Conservation (phyloP, 2,113 vertebrate species). For the Xyrauchen texanus region DNA sequence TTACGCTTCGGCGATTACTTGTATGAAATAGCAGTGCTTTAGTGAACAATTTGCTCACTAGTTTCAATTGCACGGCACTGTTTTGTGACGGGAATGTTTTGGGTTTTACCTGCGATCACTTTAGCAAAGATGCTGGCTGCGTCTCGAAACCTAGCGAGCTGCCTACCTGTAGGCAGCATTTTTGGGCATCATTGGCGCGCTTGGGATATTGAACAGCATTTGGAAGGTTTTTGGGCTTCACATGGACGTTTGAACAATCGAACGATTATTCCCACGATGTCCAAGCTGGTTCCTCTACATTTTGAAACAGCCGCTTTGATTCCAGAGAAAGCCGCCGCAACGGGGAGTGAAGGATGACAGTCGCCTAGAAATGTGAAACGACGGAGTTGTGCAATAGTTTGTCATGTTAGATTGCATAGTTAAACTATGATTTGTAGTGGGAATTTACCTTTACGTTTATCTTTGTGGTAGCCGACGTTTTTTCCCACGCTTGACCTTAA, state of each 20-base stretch:
- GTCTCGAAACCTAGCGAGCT: neutral
- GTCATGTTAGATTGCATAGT: neutral
- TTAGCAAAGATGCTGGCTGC: constrained; percentile 53
- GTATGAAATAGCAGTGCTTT: neutral
- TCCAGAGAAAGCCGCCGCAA: neutral
- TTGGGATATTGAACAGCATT: neutral
- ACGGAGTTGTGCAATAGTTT: neutral
- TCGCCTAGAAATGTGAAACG: neutral
- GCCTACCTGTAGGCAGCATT: constrained; percentile 1
- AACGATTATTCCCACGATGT: neutral
- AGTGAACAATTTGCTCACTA: neutral
- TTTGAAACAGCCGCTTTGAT: neutral
- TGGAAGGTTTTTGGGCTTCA: neutral
- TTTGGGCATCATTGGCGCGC: neutral
- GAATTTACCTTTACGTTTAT: too few relatives aligned
- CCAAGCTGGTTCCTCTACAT: neutral
- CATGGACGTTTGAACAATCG: neutral
- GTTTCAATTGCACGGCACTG: neutral
- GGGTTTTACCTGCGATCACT: constrained; percentile 55
- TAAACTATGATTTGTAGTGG: neutral
- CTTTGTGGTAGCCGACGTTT: neutral
- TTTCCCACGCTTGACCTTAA: constrained; percentile 19
- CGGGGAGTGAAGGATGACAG: neutral
- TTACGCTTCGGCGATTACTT: neutral
- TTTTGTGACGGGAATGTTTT: constrained; percentile 8